Base-by-base conservation (phyloP, 2,888 invertebrate genomes). In the Chymomyza procnemis region DNA sequence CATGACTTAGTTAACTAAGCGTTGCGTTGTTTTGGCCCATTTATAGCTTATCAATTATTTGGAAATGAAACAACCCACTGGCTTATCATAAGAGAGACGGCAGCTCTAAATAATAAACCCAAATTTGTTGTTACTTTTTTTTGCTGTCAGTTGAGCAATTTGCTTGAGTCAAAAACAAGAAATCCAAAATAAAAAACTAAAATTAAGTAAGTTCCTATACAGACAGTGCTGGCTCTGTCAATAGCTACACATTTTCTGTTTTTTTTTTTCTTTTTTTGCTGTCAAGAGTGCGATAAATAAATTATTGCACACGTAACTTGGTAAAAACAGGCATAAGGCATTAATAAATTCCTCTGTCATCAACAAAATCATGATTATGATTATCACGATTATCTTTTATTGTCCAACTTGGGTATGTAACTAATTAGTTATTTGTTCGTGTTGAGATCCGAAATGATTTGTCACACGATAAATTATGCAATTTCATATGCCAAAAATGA, bases 391-490 rank as follows among this genome's bases (percentile, higher is more conserved):
- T 61, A 46, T 70, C 62, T 16, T 26, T 26, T 26, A 26, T 26
- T 41, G 34, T 47, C 57, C 58, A 70, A 69, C 57, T 70, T 69
- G 66, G 22, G 54, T 48, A 59, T 21, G 57, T 26, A 57, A 73
- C 79, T 65, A 80, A 80, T 81, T 80, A 41, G 34, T 41, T 41
- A 41, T 41, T 9, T 41, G 62, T 47, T 4, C 4, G 5, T n/a
- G 19, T 21, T 22, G 19, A 21, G 54, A 12, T 16, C 6, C 54
- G 14, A 54, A 67, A 79, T 75, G 79, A 84, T 84, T 84, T 86
- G 83, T 84, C 86, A 78, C 83, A 86, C 82, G 73, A 84, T 84
- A 86, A 84, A 86, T 86, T 84, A 84, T 84, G 83, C 83, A 84
- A 84, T 84, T 84, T 77, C 79, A 82, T 70, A 78, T 80, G 80